Base-by-base conservation (phyloP, 2,888 invertebrate species). In the Andricus quercusramuli region DNA sequence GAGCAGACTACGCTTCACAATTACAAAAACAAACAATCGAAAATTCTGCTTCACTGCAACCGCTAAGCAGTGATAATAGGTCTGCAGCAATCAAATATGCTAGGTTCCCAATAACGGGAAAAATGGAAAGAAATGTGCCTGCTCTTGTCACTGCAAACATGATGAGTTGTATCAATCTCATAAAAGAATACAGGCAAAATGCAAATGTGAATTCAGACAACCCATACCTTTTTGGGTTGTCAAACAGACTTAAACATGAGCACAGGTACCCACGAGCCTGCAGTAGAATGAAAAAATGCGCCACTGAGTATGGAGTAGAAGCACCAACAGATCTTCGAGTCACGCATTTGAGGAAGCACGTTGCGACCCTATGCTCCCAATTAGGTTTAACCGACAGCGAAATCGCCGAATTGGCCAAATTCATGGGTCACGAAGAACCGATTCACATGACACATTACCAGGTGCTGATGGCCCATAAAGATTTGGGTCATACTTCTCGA, bases 371-470 rank as follows among this genome's bases (percentile, higher is more conserved):
- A 20, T 67, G 68, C 22, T 32, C 78, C 9, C 22, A 59, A 4
- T 11, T 80, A 13, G 44, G 82, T 9, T 64, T 80, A 15, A 20
- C 64, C 20, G 78, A 81, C 9, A 32, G 79, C 17, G 41, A 44
- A n/a, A 64, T 70, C 9, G 22, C 74, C 20, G 79, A 70, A 59
- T 66, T 83, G 1, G 79, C 74, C 0, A 67, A 79, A 13, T 82
- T 77, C 62, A 37, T 82, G 22, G 80, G 82, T 11, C 83, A 81
- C n/a, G 77, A 78, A 22, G 32, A 56, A 17, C 32, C 70, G 20
- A 79, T 83, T 9, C 83, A 83, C 37, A 79, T 79, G 74, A n/a
- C 79, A 15, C 56, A 76, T 65, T 82, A 83, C 37, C 17, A 79
- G 44, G 20, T 79, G 22, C 67, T 22, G 2, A 29, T 66, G 5